phyloP scores from a whole-genome alignment of 2,113 vertebrate species.

The Rana temporaria region DNA sequence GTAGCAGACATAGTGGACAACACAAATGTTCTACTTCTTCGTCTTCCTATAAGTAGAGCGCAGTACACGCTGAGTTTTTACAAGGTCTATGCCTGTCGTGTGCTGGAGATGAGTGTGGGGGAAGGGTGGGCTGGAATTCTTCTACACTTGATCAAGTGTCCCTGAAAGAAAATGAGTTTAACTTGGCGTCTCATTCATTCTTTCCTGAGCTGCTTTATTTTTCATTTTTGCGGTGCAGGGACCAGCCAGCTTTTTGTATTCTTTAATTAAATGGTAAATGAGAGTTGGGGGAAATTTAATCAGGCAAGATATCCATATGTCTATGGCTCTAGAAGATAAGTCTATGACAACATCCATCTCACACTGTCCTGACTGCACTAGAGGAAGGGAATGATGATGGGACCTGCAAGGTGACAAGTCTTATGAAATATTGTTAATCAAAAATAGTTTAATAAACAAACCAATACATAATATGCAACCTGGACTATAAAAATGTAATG shows the following conservation, averaged over 20 bases:
- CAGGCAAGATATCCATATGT: slow-evolving; percentile 51
- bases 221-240: slow-evolving; percentile 39
- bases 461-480: too few relatives aligned
- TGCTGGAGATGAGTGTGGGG: too few relatives aligned
- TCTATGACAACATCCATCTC: slow-evolving; percentile 27
- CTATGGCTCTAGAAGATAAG: slow-evolving; percentile 36
- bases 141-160: neutral
- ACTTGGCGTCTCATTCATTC: slow-evolving; percentile 4
- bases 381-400: too few relatives aligned
- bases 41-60: too few relatives aligned
- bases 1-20: too few relatives aligned
- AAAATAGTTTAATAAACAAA: too few relatives aligned
- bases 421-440: too few relatives aligned
- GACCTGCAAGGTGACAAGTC: too few relatives aligned
- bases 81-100: too few relatives aligned
- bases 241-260: slow-evolving; percentile 46
- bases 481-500: too few relatives aligned
- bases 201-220: slow-evolving; percentile 39
- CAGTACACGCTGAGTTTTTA: too few relatives aligned
- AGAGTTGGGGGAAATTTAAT: slow-evolving; percentile 54
- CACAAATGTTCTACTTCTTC: too few relatives aligned
- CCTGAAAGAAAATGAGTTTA: slow-evolving; percentile 23
- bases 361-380: neutral
- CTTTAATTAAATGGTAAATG: slow-evolving; percentile 55
- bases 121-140: neutral